These are phyloP conservation scores for Nautilus pompilius DNA, from an alignment of 1,140 invertebrate genomes.

Conservation along the genomic window DNA sequence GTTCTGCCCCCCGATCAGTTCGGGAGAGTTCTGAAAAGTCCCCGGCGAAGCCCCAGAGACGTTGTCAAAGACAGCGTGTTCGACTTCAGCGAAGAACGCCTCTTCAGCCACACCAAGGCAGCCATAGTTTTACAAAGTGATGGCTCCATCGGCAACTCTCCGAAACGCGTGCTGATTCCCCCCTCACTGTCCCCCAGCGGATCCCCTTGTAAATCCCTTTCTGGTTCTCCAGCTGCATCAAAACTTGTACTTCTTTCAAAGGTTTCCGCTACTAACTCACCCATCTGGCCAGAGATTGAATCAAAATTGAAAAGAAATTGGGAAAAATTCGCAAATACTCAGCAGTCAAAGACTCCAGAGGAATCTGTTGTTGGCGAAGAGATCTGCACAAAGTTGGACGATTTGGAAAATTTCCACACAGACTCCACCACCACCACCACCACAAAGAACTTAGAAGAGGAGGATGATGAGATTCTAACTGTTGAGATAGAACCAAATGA, in stretches of 20 bases:
- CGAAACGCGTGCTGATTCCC: slow-evolving; percentile 41
- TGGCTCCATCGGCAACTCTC: slow-evolving; percentile 29
- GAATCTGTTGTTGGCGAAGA: background rate
- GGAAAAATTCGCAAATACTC: too few species aligned
- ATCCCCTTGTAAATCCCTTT: slow-evolving; percentile 26
- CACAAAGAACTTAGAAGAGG: background rate
- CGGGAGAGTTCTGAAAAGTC: slow-evolving; percentile 28
- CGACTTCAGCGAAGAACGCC: slow-evolving; percentile 41
- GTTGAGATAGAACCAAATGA: background rate
- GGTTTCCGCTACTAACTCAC: background rate
- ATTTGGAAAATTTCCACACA: background rate
- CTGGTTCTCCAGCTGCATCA: slow-evolving; percentile 9
- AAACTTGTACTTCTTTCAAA: background rate
- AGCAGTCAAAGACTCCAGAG: too few species aligned
- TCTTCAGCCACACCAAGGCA: slow-evolving; percentile 43
- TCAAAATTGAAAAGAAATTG: too few species aligned
- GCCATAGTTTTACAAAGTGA: slow-evolving; percentile 38
- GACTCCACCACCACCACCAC: background rate
- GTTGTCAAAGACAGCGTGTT: slow-evolving; percentile 22
- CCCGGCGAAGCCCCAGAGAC: slow-evolving; percentile 12
- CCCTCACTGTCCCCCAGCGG: slow-evolving; percentile 37
- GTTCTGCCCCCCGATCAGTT: slow-evolving; percentile 44
- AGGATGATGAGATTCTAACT: background rate
- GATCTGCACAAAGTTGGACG: background rate
- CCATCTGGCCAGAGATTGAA: too few species aligned